These are phyloP conservation scores for Conus ventricosus DNA, from an alignment of 1,140 invertebrate genomes.

Conservation along the genomic window DNA sequence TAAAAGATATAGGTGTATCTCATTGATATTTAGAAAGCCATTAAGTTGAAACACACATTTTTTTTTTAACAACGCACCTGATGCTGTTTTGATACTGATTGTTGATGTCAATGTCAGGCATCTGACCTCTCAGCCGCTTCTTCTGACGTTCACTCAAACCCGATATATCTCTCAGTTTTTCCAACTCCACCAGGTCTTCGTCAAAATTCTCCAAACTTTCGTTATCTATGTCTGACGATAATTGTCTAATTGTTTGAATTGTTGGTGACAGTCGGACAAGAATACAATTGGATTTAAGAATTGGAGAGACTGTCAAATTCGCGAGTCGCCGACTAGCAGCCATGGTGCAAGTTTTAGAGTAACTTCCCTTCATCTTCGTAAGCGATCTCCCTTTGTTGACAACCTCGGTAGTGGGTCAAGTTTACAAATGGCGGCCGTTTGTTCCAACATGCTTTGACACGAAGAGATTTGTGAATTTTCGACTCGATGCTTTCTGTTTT, in stretches of 20 bases:
- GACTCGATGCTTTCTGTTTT: not conserved
- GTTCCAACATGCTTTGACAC: conserved; percentile 37
- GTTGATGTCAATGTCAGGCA: not conserved
- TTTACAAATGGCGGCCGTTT: conserved; percentile 50
- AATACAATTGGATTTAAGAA: not conserved
- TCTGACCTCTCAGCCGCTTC: conserved; percentile 5
- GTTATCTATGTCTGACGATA: not conserved
- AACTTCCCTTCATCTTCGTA: not conserved
- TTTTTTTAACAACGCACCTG: not conserved
- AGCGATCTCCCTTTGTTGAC: conserved; percentile 31
- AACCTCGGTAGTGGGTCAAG: conserved; percentile 34
- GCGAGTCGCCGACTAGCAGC: not conserved
- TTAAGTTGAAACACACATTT: too few species aligned
- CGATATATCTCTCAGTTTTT: conserved; percentile 40
- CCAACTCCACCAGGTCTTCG: conserved; percentile 9
- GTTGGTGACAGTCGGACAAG: not conserved
- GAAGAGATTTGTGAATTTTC: not conserved
- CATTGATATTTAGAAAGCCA: too few species aligned
- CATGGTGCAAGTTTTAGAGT: not conserved
- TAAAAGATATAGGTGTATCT: too few species aligned
- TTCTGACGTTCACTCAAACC: conserved; percentile 20
- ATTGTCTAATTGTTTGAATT: not conserved
- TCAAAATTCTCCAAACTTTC: not conserved
- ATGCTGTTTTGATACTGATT: conserved; percentile 14
- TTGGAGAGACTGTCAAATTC: not conserved